These are phyloP conservation scores for Sebastes minor DNA, from an alignment of 2,797 vertebrate species.

Conservation along the genomic window DNA sequence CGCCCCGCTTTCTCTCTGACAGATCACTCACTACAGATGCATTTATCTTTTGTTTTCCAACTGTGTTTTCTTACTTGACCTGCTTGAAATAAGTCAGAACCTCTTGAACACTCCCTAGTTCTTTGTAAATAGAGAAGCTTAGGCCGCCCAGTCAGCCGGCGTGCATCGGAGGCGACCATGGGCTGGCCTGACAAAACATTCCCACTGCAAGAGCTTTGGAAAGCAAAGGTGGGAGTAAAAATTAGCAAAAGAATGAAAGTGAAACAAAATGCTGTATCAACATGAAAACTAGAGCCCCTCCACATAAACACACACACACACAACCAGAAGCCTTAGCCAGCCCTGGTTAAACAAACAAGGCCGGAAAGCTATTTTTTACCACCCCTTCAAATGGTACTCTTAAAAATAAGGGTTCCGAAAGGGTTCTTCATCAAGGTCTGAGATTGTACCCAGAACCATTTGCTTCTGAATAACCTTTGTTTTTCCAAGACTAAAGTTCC, in stretches of 20 bases:
- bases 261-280: constrained; percentile 52
- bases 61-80: constrained; percentile 25
- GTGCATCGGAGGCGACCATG: constrained; percentile 10
- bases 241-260: constrained; percentile 14
- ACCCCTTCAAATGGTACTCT: background rate
- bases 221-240: constrained; percentile 45
- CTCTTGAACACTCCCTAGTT: background rate
- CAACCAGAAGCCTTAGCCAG: background rate
- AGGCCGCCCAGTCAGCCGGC: constrained; percentile 46
- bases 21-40: constrained; percentile 30
- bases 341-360: constrained; percentile 12
- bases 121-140: constrained; percentile 55
- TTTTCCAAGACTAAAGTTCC: background rate
- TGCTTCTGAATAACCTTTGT: background rate
- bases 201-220: constrained; percentile 57
- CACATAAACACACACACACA: background rate
- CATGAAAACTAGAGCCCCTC: constrained; percentile 20
- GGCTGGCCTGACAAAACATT: constrained; percentile 54
- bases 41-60: constrained; percentile 30
- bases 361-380: constrained; percentile 12
- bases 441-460: background rate
- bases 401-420: background rate
- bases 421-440: background rate
- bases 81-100: constrained; percentile 22
- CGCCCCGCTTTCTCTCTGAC: constrained; percentile 3